phyloP scores from a whole-genome alignment of 2,888 invertebrate species.

The Hartigia nigra region DNA sequence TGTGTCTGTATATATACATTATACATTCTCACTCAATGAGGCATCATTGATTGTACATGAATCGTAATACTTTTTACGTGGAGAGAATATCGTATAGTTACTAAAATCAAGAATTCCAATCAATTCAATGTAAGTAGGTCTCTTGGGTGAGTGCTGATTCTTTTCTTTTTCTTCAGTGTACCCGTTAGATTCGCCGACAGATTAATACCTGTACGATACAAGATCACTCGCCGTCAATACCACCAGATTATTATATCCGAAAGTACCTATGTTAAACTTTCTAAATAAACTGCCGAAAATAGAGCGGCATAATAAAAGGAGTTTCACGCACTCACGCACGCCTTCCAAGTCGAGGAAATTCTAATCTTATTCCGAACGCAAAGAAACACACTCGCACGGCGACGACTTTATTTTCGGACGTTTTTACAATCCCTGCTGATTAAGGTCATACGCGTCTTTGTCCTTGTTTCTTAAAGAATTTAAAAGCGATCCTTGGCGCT shows the following conservation, averaged over 20 bases:
- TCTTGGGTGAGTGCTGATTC: not conserved
- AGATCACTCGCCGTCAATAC: not conserved
- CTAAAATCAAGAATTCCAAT: not conserved
- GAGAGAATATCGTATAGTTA: not conserved
- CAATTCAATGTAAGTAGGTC: not conserved
- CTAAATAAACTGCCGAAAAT: constrained; percentile 3
- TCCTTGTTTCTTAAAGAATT: not conserved
- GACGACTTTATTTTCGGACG: not conserved
- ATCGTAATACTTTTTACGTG: not conserved
- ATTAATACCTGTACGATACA: not conserved
- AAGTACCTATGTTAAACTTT: not conserved
- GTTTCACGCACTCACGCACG: constrained; percentile 1
- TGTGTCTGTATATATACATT: not conserved
- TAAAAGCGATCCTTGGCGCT: not conserved
- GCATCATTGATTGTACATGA: not conserved
- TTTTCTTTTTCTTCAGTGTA: not conserved
- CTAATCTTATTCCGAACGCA: constrained; percentile 5
- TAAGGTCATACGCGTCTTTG: not conserved
- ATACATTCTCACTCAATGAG: not conserved
- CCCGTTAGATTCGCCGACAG: not conserved
- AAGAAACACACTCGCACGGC: not conserved
- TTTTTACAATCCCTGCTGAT: not conserved
- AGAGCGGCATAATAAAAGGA: not conserved
- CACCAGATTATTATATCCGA: not conserved
- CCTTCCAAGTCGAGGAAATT: not conserved